phyloP scores from a whole-genome alignment of 2,888 invertebrate genomes.

The Aquatica leii region DNA sequence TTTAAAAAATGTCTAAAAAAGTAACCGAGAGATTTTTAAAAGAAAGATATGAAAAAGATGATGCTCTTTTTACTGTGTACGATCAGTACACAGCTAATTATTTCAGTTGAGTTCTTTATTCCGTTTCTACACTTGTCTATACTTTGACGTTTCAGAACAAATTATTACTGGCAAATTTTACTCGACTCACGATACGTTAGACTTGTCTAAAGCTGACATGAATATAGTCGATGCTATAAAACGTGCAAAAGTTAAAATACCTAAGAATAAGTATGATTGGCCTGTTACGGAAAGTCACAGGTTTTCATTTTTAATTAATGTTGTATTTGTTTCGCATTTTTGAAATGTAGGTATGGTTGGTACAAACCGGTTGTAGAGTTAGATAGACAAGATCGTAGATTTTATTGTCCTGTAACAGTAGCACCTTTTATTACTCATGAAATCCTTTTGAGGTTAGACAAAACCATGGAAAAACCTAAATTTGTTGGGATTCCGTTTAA shows the following conservation, averaged over 20 bases:
- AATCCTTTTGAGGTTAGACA: slow-evolving; percentile 38
- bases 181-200: slow-evolving; percentile 50
- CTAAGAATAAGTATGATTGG: slow-evolving; percentile 51
- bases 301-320: slow-evolving; percentile 35
- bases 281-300: slow-evolving; percentile 54
- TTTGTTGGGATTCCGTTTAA: slow-evolving; percentile 46
- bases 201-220: slow-evolving; percentile 45
- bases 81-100: slow-evolving; percentile 50
- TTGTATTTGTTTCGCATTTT: not conserved
- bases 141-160: slow-evolving; percentile 44
- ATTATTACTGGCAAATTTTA: slow-evolving; percentile 56
- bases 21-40: slow-evolving; percentile 45
- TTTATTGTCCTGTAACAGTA: slow-evolving; percentile 40
- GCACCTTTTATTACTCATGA: slow-evolving; percentile 40
- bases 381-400: slow-evolving; percentile 47
- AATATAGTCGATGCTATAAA: slow-evolving; percentile 48
- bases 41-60: slow-evolving; percentile 49
- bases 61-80: slow-evolving; percentile 47
- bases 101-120: slow-evolving; percentile 43
- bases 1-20: not conserved
- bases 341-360: slow-evolving; percentile 48
- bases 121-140: not conserved
- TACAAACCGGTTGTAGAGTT: slow-evolving; percentile 43
- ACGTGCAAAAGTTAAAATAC: slow-evolving; percentile 47
- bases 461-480: slow-evolving; percentile 41